A percentile compares a stretch with the other conserved stretches of the same genome.
Evolutionary conservation across 2,797 vertebrate genomes (phyloP).

Genomic region (Channallabes apus): DNA sequence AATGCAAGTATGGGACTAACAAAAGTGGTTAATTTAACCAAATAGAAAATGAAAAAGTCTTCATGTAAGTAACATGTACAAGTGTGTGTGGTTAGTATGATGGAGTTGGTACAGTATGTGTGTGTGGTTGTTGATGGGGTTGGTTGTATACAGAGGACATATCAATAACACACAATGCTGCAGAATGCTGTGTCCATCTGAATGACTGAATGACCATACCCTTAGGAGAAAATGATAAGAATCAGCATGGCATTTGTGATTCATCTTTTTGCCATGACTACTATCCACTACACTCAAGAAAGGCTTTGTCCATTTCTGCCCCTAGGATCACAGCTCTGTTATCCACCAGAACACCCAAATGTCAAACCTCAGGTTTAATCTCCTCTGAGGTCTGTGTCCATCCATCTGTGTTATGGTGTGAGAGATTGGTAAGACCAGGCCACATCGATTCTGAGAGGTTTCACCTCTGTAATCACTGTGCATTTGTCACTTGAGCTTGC

Average conservation of each 20-base stretch:
- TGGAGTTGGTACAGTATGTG: not conserved
- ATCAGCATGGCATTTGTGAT: conserved; percentile 14
- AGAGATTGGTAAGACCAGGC: conserved; percentile 24
- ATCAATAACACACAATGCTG: conserved; percentile 20
- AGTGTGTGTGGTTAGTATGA: not conserved
- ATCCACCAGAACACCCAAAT: conserved; percentile 2
- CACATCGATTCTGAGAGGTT: conserved; percentile 29
- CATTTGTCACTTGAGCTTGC: conserved; percentile 25
- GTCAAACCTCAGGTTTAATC: conserved; percentile 12
- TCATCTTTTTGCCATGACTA: conserved; percentile 10
- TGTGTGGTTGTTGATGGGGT: not conserved
- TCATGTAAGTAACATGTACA: not conserved
- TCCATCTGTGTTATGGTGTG: conserved; percentile 8
- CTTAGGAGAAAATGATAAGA: conserved; percentile 16
- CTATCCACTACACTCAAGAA: not conserved
- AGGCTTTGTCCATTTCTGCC: conserved; percentile 1
- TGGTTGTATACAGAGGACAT: not conserved
- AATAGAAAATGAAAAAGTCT: not conserved
- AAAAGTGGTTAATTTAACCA: not conserved
- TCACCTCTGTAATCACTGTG: conserved; percentile 24
- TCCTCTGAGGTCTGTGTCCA: conserved; percentile 5
- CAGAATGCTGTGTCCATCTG: conserved; percentile 10
- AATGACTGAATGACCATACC: not conserved
- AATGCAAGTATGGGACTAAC: not conserved
- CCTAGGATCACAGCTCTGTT: not conserved